phyloP scores from a whole-genome alignment of 1,140 invertebrate species.

The Neelides sp. region DNA sequence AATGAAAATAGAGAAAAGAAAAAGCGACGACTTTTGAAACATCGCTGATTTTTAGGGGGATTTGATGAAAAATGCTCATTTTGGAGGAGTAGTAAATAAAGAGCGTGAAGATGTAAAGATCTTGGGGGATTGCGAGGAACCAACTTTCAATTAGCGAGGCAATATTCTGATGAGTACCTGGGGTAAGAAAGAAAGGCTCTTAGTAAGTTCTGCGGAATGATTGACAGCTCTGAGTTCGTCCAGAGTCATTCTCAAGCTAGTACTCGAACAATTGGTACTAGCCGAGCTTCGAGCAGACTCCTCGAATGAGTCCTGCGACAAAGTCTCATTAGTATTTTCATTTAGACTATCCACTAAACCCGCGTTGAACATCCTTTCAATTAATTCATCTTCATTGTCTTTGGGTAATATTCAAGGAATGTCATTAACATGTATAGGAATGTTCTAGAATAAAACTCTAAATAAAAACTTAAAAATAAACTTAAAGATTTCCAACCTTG shows the following conservation, averaged over 20 bases:
- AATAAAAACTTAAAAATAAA: too few relatives aligned
- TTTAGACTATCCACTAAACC: too few relatives aligned
- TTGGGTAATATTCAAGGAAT: too few relatives aligned
- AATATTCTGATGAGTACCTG: constrained; percentile 48
- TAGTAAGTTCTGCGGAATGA: constrained; percentile 80
- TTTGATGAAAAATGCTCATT: background rate
- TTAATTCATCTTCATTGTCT: too few relatives aligned
- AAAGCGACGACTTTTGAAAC: too few relatives aligned
- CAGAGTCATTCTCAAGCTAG: constrained; percentile 52
- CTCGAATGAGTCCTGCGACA: constrained; percentile 11
- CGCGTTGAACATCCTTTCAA: too few relatives aligned
- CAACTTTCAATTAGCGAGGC: background rate
- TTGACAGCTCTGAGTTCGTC: constrained; percentile 72
- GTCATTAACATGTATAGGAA: too few relatives aligned
- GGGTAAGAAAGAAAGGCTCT: constrained; percentile 76
- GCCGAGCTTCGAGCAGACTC: constrained; percentile 33
- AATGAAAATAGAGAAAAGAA: background rate
- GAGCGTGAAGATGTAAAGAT: background rate
- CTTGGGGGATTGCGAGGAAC: background rate
- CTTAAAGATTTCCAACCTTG: too few relatives aligned
- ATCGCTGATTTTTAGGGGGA: background rate
- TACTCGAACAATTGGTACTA: too few relatives aligned
- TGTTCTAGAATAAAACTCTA: too few relatives aligned
- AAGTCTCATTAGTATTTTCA: too few relatives aligned
- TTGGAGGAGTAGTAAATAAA: background rate